Conservation (phyloP, 2,888 invertebrate species). For the Bunonema sp. region DNA sequence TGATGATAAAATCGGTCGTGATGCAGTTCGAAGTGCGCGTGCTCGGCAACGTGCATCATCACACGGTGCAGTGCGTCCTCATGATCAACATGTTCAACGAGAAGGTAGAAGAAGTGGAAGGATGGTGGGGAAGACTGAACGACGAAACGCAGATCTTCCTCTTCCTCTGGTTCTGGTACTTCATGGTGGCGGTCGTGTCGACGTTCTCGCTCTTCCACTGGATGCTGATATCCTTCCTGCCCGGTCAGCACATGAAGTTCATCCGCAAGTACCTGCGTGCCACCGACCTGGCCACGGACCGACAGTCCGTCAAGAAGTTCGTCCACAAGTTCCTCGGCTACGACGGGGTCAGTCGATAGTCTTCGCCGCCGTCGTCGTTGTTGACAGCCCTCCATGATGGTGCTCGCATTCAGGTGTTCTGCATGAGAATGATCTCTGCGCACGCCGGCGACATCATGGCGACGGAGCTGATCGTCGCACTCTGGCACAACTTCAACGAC, state of each 20-base stretch:
- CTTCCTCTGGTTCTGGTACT: slow-evolving; percentile 45
- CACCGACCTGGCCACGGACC: slow-evolving; percentile 44
- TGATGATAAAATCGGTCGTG: neutral
- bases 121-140: neutral
- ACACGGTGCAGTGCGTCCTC: slow-evolving; percentile 45
- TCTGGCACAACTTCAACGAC: slow-evolving; percentile 45
- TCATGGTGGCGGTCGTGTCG: slow-evolving; percentile 43
- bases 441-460: slow-evolving; percentile 45
- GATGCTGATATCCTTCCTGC: slow-evolving; percentile 41
- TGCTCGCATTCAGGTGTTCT: slow-evolving; percentile 41
- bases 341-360: slow-evolving; percentile 29
- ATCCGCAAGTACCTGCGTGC: slow-evolving; percentile 43
- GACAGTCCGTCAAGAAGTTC: slow-evolving; percentile 44
- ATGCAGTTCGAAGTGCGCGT: slow-evolving; percentile 43
- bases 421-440: slow-evolving; percentile 44
- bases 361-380: too few relatives aligned
- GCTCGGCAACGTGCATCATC: slow-evolving; percentile 45
- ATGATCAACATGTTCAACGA: slow-evolving; percentile 43
- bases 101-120: slow-evolving; percentile 6
- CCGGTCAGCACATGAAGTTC: slow-evolving; percentile 45
- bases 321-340: slow-evolving; percentile 44
- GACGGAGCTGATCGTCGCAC: slow-evolving; percentile 41
- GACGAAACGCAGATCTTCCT: slow-evolving; percentile 32
- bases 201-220: slow-evolving; percentile 42
- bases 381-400: too few relatives aligned